Base-by-base conservation (phyloP, 2,888 invertebrate genomes). In the Caradrina kadenii region DNA sequence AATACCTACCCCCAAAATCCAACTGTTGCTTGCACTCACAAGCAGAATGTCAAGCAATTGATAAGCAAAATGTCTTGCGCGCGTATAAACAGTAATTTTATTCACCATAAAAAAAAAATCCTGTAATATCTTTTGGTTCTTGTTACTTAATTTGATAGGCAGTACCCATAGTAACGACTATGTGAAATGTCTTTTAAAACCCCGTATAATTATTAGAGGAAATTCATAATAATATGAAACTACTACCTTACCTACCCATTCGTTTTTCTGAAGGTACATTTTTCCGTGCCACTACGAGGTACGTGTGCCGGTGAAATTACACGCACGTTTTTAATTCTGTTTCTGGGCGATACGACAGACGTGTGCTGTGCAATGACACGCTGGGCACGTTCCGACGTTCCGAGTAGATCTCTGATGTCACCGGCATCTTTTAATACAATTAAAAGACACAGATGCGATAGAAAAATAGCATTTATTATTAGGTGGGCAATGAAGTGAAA, bases 271-370 rank as follows among this genome's bases (percentile, higher is more conserved):
- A 17, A 8, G n/a, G 49, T 0, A n/a, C 15, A n/a, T 42, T 11
- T 5, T n/a, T 3, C 21, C 21, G 1, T 73, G 7, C 2, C 6
- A 6, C 4, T 50, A 42, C n/a, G 17, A 50, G 26, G 21, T 8
- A 26, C n/a, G n/a, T 50, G 63, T 31, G 8, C 17, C 22, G 4
- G 22, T 35, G 0, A 35, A 35, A 68, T 50, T 63, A 42, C 31
- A 64, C 74, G 74, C 74, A 74, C 64, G 74, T 64, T 73, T 69
- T 63, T 42, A 45, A 74, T 74, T 69, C 64, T 45, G 31, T 19
- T 45, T 63, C 64, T 31, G 19, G 22, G 21, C 45, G 17, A 45
- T 45, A 45, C 15, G 17, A 17, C 45, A 17, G 4, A 31, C 50
- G 19, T 63, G 42, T 52, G 45, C 50, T 22, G 19, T n/a, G 22